These are phyloP conservation scores for Panulirus ornatus DNA, from an alignment of 1,140 invertebrate species.

Conservation along the genomic window DNA sequence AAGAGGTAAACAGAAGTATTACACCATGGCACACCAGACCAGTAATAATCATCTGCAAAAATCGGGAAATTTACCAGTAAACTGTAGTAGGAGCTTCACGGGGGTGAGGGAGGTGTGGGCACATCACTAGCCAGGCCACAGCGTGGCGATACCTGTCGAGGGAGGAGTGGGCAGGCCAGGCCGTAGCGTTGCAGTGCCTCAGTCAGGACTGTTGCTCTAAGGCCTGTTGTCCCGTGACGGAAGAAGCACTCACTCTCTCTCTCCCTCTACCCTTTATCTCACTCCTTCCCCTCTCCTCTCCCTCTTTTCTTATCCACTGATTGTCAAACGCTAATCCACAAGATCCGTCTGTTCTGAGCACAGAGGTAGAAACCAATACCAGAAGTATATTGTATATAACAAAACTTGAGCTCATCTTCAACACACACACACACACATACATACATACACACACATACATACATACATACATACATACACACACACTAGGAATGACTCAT, in stretches of 20 bases:
- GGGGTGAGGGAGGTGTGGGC: background rate
- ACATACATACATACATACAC: background rate
- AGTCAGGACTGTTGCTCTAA: background rate
- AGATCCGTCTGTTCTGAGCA: slow-evolving; percentile 33
- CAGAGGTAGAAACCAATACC: slow-evolving; percentile 55
- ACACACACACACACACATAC: background rate
- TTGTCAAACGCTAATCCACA: slow-evolving; percentile 57
- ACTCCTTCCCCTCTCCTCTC: background rate
- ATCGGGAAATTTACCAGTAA: too few relatives aligned
- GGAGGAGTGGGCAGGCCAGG: background rate
- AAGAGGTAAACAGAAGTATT: background rate
- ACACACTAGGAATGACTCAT: background rate
- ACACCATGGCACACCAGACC: background rate
- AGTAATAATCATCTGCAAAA: slow-evolving; percentile 18
- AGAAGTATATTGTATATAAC: slow-evolving; percentile 28
- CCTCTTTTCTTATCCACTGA: slow-evolving; percentile 14
- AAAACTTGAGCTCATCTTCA: background rate
- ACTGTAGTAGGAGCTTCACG: too few relatives aligned
- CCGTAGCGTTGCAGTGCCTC: background rate
- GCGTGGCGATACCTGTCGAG: background rate
- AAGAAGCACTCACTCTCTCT: background rate
- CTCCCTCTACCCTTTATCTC: background rate
- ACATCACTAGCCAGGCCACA: background rate
- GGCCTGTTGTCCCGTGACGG: background rate
- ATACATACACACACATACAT: background rate